Conservation (phyloP, 2,113 vertebrate genomes). For the Calyptomena viridis region DNA sequence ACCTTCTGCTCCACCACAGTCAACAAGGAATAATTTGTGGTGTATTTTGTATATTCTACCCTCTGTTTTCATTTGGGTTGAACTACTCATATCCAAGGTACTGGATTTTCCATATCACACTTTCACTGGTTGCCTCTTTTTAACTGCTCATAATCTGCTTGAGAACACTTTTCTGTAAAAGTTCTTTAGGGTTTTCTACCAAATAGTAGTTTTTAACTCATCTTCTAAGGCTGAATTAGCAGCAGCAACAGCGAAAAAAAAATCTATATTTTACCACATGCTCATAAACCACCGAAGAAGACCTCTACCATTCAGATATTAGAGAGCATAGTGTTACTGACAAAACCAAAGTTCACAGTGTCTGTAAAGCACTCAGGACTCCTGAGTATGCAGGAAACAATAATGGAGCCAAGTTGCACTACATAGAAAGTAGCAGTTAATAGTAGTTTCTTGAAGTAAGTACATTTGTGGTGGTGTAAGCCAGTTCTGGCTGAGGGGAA, state of each 20-base stretch:
- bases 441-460: neutral
- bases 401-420: neutral
- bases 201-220: neutral
- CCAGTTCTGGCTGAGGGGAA: neutral
- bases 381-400: neutral
- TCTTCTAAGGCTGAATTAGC: neutral
- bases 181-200: neutral
- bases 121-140: neutral
- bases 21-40: neutral
- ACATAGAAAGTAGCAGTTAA: neutral
- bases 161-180: neutral
- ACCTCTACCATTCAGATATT: neutral
- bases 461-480: neutral
- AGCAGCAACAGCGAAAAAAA: neutral
- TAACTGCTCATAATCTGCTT: neutral
- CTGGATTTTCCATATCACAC: neutral
- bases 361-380: neutral
- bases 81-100: neutral
- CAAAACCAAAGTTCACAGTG: neutral
- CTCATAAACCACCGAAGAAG: neutral
- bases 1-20: neutral
- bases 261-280: neutral
- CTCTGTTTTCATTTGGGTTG: neutral
- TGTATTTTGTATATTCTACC: neutral
- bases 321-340: neutral